phyloP scores from a whole-genome alignment of 2,113 vertebrate genomes.

The Ahaetulla prasina region DNA sequence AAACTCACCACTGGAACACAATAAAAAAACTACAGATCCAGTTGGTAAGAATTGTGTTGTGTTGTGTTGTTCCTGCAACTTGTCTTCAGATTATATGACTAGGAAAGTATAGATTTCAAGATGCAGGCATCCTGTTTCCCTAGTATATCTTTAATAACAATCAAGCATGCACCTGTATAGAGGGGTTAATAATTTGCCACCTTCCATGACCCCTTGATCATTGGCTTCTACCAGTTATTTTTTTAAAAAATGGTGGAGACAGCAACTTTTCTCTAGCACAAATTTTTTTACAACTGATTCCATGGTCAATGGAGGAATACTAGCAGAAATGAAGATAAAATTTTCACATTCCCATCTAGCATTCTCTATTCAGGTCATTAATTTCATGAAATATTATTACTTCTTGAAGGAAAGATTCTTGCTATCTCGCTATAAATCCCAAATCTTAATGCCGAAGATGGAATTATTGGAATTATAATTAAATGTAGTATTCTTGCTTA shows the following conservation, averaged over 20 bases:
- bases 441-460: background rate
- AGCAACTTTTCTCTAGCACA: background rate
- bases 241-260: background rate
- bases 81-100: background rate
- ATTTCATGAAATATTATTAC: background rate
- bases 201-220: background rate
- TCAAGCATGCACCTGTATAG: background rate
- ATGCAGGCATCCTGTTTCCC: background rate
- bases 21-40: background rate
- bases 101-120: background rate
- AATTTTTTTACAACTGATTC: background rate
- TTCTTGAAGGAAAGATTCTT: background rate
- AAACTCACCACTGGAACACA: too few relatives aligned
- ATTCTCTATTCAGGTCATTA: background rate
- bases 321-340: background rate
- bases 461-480: background rate
- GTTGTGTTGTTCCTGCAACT: background rate
- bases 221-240: background rate
- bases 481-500: background rate
- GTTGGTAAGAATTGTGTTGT: background rate
- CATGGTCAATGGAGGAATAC: background rate
- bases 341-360: background rate
- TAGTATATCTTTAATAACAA: background rate
- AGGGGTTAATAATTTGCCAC: background rate
- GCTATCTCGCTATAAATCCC: background rate